Evolutionary conservation across 1,140 invertebrate species (phyloP).

Genomic region (Aphelinus atriplicis): DNA sequence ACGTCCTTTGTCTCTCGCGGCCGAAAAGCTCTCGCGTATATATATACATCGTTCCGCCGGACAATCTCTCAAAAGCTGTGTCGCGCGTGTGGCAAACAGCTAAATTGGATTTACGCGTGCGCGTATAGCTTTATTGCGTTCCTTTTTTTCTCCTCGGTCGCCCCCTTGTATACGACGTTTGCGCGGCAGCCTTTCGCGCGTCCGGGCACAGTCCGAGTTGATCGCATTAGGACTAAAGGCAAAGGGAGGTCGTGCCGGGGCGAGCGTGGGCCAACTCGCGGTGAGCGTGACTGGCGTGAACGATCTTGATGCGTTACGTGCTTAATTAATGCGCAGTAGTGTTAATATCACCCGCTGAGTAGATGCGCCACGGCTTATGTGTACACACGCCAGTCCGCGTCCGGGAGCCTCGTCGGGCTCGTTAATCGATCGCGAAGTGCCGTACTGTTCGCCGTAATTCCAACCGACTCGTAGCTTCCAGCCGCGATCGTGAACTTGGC

Average conservation of each 20-base stretch:
- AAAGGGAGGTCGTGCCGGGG: neutral
- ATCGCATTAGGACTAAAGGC: neutral
- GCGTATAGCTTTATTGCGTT: too few relatives aligned
- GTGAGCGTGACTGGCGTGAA: conserved; percentile 1
- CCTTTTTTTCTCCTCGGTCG: too few relatives aligned
- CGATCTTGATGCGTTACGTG: conserved; percentile 20
- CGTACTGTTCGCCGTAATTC: neutral
- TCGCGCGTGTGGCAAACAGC: too few relatives aligned
- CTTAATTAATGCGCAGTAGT: conserved; percentile 6
- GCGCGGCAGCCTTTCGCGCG: neutral
- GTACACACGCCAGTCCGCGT: too few relatives aligned
- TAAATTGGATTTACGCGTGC: too few relatives aligned
- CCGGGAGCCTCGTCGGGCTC: neutral
- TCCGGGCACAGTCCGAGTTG: neutral
- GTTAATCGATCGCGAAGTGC: conserved; percentile 7
- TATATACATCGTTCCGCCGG: too few relatives aligned
- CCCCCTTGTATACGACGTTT: neutral
- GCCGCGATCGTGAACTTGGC: too few relatives aligned
- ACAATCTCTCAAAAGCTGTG: too few relatives aligned
- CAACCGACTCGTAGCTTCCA: neutral
- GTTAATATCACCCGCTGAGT: conserved; percentile 3
- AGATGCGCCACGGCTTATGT: neutral
- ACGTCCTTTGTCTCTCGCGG: too few relatives aligned
- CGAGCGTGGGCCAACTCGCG: neutral
- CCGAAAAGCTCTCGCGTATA: too few relatives aligned